Percentiles rank a stretch among this genome's conserved stretches.
phyloP scores from a whole-genome alignment of 2,113 vertebrate species.

The Nycticebus coucang region DNA sequence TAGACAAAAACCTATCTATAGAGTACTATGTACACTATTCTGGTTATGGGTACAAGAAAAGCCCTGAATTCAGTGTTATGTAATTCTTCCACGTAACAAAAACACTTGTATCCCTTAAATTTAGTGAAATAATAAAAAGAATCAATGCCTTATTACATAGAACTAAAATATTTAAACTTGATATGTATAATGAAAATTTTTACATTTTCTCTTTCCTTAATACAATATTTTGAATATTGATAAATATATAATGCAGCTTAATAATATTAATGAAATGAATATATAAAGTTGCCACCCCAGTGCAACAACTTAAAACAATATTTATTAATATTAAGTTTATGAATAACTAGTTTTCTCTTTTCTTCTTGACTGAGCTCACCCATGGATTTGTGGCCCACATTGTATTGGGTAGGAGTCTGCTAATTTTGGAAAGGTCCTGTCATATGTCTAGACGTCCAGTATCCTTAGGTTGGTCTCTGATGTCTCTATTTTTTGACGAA shows the following conservation, averaged over 20 bases:
- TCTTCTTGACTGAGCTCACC: background rate
- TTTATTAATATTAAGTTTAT: background rate
- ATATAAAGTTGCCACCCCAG: background rate
- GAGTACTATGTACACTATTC: no score
- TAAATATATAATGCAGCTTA: background rate
- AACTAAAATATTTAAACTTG: background rate
- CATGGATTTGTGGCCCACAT: background rate
- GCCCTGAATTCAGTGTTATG: no score
- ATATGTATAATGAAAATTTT: background rate
- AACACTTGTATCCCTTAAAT: no score
- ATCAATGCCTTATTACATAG: background rate
- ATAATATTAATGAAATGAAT: background rate
- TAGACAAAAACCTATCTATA: no score
- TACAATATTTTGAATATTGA: background rate
- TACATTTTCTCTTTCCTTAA: background rate
- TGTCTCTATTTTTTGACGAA: background rate
- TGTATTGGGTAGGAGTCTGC: background rate
- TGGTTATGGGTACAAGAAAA: no score
- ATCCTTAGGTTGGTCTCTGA: background rate
- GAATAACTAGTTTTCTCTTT: background rate
- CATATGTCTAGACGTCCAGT: background rate
- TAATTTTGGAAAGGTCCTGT: background rate
- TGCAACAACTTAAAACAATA: background rate
- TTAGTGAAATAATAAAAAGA: background rate
- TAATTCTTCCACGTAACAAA: no score